These are phyloP conservation scores for Remorina albescens DNA, from an alignment of 2,797 vertebrate species.

Conservation along the genomic window DNA sequence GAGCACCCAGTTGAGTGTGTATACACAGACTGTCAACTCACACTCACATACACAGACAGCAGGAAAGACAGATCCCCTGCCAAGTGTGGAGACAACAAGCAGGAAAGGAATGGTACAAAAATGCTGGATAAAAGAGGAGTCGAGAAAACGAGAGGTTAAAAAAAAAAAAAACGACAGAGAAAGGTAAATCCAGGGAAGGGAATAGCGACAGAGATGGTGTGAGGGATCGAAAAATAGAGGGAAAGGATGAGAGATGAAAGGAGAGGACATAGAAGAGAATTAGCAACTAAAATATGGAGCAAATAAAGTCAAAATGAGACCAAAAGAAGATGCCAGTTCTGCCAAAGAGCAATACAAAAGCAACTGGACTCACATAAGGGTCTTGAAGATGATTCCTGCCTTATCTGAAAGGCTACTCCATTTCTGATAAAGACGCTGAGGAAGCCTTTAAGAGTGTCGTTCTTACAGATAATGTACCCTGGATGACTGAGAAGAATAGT, in stretches of 20 bases:
- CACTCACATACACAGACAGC: conserved; percentile 41
- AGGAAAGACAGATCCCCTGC: conserved; percentile 62
- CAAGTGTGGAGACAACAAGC: conserved; percentile 60
- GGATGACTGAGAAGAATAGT: background rate
- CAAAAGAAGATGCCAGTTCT: background rate
- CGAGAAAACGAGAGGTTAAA: conserved; percentile 14
- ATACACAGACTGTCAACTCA: conserved; percentile 30
- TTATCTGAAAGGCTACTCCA: no score
- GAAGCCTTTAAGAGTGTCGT: no score
- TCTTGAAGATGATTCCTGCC: no score
- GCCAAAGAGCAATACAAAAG: no score
- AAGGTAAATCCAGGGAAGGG: conserved; percentile 53
- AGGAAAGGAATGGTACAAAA: conserved; percentile 37
- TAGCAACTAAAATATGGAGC: conserved; percentile 30
- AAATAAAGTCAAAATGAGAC: conserved; percentile 18
- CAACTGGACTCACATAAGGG: no score
- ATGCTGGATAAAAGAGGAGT: conserved; percentile 43
- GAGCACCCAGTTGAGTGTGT: conserved; percentile 34
- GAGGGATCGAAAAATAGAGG: conserved; percentile 24
- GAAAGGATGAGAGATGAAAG: conserved; percentile 29
- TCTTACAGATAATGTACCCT: no score
- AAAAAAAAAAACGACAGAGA: conserved; percentile 21
- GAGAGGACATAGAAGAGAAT: conserved; percentile 31
- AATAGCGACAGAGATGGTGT: conserved; percentile 15
- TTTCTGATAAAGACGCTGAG: no score